These are phyloP conservation scores for Notodonta ziczac DNA, from an alignment of 2,888 invertebrate genomes.

Conservation along the genomic window DNA sequence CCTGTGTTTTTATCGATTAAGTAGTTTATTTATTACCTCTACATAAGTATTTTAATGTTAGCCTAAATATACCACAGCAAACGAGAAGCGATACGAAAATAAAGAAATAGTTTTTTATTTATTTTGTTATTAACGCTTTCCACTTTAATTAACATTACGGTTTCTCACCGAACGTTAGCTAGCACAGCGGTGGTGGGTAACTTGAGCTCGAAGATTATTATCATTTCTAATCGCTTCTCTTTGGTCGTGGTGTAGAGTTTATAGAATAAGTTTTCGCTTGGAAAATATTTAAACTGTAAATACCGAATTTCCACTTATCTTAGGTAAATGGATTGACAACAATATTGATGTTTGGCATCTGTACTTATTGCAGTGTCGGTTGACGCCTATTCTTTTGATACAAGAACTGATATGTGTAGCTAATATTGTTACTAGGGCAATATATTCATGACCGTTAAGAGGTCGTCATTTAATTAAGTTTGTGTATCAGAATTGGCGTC, in stretches of 20 bases:
- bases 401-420: not conserved
- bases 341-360: constrained; percentile 32
- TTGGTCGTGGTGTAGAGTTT: no score
- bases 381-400: constrained; percentile 1
- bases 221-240: no score
- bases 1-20: constrained; percentile 45
- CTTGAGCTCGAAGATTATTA: no score
- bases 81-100: no score
- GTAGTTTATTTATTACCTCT: constrained; percentile 40
- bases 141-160: no score
- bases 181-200: no score
- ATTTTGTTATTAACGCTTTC: no score
- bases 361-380: constrained; percentile 37
- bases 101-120: no score
- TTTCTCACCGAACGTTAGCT: no score
- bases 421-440: not conserved
- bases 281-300: not conserved
- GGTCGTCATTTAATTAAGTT: not conserved
- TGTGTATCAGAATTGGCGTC: not conserved
- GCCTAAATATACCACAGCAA: not conserved
- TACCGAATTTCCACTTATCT: not conserved
- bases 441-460: not conserved
- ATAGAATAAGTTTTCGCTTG: not conserved
- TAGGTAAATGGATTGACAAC: not conserved
- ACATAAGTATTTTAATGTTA: constrained; percentile 21